Percentiles rank a stretch among this genome's conserved stretches.
phyloP scores from a whole-genome alignment of 2,888 invertebrate genomes.

The Teinopalpus imperialis region DNA sequence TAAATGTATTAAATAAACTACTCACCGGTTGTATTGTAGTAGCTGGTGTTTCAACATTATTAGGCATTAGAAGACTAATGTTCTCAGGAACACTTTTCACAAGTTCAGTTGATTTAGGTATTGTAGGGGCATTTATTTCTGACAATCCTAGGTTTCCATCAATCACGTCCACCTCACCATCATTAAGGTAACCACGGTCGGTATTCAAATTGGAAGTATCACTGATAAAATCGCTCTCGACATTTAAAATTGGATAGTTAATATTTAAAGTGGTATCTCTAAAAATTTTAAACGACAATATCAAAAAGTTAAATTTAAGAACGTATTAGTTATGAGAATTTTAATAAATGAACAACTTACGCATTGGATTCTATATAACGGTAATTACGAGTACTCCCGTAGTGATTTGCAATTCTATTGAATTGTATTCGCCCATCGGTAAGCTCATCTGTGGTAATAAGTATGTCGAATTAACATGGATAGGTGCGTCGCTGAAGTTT shows the following conservation, averaged over 20 bases:
- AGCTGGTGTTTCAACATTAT: no score
- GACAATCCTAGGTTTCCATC: neutral
- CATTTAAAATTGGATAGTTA: neutral
- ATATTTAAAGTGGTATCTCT: neutral
- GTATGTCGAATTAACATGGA: no score
- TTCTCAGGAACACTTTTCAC: neutral
- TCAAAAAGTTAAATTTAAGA: no score
- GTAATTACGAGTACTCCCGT: neutral
- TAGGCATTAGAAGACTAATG: neutral
- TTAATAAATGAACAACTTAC: neutral
- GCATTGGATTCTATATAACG: no score
- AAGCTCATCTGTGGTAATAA: no score
- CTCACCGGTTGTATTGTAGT: neutral
- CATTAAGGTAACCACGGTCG: no score
- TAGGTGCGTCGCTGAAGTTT: no score
- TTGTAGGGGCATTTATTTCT: neutral
- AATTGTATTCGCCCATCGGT: no score
- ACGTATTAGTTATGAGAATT: no score
- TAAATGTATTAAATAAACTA: neutral
- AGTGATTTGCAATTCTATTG: neutral
- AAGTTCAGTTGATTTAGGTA: slow-evolving; percentile 12
- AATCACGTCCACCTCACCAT: neutral
- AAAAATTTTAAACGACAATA: no score
- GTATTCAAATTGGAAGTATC: no score
- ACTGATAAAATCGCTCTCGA: neutral